Conservation (phyloP, 1,140 invertebrate genomes). For the Ctenoplectra terminalis region DNA sequence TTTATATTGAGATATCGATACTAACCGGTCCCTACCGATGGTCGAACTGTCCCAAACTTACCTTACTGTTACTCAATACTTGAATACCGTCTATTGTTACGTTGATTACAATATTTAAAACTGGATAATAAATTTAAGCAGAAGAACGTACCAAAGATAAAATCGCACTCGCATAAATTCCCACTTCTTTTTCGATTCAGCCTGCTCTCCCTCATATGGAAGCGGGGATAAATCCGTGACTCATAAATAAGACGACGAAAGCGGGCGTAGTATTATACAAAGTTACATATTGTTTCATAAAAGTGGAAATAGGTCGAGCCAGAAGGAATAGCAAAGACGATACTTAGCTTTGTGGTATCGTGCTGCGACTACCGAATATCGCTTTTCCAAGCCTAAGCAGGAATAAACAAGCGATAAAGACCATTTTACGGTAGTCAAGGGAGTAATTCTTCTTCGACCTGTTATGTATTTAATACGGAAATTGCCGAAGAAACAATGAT, state of each 20-base stretch:
- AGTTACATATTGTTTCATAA: conserved; percentile 57
- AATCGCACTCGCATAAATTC: conserved; percentile 61
- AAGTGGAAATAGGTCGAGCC: not conserved
- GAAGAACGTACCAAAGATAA: conserved; percentile 16
- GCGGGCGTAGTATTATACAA: conserved; percentile 32
- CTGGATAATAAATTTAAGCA: conserved; percentile 46
- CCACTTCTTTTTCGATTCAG: conserved; percentile 55
- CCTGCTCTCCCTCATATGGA: conserved; percentile 12
- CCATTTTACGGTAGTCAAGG: conserved; percentile 53
- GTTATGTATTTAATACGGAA: conserved; percentile 31
- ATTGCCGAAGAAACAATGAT: not conserved
- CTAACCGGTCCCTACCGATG: no score
- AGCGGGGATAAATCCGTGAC: conserved; percentile 49
- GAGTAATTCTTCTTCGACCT: conserved; percentile 5
- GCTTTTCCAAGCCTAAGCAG: conserved; percentile 45
- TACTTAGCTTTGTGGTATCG: not conserved
- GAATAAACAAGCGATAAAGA: conserved; percentile 59
- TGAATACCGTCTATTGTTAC: no score
- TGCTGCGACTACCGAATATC: conserved; percentile 51
- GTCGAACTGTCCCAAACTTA: no score
- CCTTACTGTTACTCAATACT: no score
- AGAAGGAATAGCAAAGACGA: conserved; percentile 29
- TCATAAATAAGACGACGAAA: conserved; percentile 59
- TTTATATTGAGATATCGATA: no score
- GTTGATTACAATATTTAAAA: conserved; percentile 1